Evolutionary conservation across 2,797 vertebrate genomes (phyloP).

Genomic region (Melopsittacus undulatus): DNA sequence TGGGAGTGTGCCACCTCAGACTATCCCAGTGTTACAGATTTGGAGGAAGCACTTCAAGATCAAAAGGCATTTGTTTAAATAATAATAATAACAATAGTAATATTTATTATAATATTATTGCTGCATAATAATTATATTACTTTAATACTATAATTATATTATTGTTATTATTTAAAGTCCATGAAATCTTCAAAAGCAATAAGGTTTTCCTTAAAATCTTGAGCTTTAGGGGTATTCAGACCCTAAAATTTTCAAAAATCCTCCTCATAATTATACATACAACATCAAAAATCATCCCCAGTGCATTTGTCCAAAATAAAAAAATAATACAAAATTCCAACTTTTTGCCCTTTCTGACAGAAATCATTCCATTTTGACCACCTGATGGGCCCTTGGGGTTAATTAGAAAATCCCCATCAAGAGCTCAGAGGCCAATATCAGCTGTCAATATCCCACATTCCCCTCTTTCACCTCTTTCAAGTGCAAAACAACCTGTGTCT

Average conservation of each 20-base stretch:
- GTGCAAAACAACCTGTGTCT: constrained; percentile 84
- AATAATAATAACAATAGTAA: not conserved
- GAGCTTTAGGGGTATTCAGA: not conserved
- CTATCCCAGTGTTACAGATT: not conserved
- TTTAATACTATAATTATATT: not conserved
- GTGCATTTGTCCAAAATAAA: constrained; percentile 9
- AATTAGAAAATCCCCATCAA: constrained; percentile 86
- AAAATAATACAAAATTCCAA: constrained; percentile 53
- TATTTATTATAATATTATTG: not conserved
- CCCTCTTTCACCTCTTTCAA: constrained; percentile 81
- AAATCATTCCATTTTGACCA: constrained; percentile 75
- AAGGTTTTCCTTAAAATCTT: not conserved
- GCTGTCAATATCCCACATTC: constrained; percentile 84
- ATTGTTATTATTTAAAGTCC: not conserved
- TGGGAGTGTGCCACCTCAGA: not conserved
- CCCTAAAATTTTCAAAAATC: not conserved
- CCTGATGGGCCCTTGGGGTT: constrained; percentile 79
- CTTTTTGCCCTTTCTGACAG: constrained; percentile 76
- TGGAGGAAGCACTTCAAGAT: not conserved
- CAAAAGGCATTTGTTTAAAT: not conserved
- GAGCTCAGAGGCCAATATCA: constrained; percentile 82
- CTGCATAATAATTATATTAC: not conserved
- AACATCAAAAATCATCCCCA: not conserved
- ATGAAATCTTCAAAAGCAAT: not conserved
- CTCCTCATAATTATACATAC: not conserved